Evolutionary conservation across 30 jellyfish, hydroid and myxozoan species (phyloP).

Genomic region (Cassiopea xamachana): DNA sequence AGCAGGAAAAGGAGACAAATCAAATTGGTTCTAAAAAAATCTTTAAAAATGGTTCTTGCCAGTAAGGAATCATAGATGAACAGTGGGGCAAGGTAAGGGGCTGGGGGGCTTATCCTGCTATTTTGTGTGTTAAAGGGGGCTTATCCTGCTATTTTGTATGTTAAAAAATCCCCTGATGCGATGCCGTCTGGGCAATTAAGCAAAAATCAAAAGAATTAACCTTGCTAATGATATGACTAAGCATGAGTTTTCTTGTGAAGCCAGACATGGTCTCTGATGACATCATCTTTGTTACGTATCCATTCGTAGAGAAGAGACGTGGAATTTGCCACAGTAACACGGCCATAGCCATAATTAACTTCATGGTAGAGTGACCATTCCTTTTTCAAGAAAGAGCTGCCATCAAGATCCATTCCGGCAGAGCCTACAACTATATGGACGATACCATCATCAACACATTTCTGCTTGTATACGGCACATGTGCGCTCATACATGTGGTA

Average conservation of each 20-base stretch:
- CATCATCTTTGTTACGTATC: slow-evolving; percentile 62
- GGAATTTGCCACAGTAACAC: slow-evolving; percentile 72
- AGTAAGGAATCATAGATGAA: too few relatives aligned
- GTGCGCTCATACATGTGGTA: slow-evolving; percentile 93
- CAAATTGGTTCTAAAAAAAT: too few relatives aligned
- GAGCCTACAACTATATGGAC: slow-evolving; percentile 84
- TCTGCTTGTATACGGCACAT: slow-evolving; percentile 73
- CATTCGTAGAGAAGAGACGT: slow-evolving; percentile 59
- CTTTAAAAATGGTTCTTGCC: too few relatives aligned
- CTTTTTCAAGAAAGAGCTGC: slow-evolving; percentile 12
- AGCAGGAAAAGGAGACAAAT: too few relatives aligned
- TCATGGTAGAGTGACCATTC: slow-evolving; percentile 77
- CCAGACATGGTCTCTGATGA: slow-evolving; percentile 73
- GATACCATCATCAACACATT: slow-evolving; percentile 79
- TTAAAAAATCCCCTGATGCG: too few relatives aligned
- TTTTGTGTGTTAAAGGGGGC: too few relatives aligned
- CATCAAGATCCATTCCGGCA: slow-evolving; percentile 80
- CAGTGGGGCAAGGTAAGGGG: too few relatives aligned
- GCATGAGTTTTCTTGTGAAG: slow-evolving; percentile 5
- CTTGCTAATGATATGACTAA: not conserved
- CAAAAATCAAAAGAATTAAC: not conserved
- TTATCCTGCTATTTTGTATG: too few relatives aligned
- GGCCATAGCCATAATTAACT: slow-evolving; percentile 79
- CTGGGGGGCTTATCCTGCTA: too few relatives aligned
- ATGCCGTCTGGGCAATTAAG: too few relatives aligned